Percentiles rank a stretch among this genome's conserved stretches.
Evolutionary conservation across 2,113 vertebrate species (phyloP).

Genomic region (Hiodon alosoides): DNA sequence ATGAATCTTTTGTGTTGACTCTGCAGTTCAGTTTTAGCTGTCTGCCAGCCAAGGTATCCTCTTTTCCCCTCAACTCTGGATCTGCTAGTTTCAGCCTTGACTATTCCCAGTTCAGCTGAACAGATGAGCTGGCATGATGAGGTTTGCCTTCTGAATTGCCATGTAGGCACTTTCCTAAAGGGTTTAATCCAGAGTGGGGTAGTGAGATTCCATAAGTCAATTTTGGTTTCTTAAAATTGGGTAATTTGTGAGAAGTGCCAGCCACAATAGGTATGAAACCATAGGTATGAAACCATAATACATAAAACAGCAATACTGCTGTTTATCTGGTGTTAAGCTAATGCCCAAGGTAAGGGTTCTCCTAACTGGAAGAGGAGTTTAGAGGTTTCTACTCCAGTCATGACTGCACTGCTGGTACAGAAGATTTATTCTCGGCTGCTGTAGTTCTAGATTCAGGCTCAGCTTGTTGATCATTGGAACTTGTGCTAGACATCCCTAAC

Average conservation of each 20-base stretch:
- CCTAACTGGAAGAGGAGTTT: too few species aligned
- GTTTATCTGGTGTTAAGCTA: too few species aligned
- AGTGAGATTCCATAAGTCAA: not conserved
- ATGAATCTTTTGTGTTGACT: slow-evolving; percentile 21
- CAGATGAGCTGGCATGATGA: slow-evolving; percentile 22
- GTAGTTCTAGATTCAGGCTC: too few species aligned
- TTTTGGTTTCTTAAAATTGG: not conserved
- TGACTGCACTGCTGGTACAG: too few species aligned
- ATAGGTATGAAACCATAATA: not conserved
- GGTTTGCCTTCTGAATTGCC: slow-evolving; percentile 22
- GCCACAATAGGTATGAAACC: not conserved
- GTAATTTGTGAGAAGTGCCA: not conserved
- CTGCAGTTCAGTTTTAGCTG: slow-evolving; percentile 13
- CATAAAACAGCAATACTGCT: not conserved
- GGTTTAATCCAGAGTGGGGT: slow-evolving; percentile 8
- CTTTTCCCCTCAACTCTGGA: slow-evolving; percentile 16
- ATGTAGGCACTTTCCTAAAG: not conserved
- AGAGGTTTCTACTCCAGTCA: too few species aligned
- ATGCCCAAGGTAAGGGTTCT: too few species aligned
- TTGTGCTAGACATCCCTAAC: too few species aligned
- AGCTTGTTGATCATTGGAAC: too few species aligned
- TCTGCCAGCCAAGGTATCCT: not conserved
- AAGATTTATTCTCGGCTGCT: too few species aligned
- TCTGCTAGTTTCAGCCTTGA: not conserved
- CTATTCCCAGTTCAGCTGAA: slow-evolving; percentile 44